Percentiles rank a stretch among this genome's conserved stretches.
phyloP scores from a whole-genome alignment of 2,888 invertebrate genomes.

The Allacma fusca region DNA sequence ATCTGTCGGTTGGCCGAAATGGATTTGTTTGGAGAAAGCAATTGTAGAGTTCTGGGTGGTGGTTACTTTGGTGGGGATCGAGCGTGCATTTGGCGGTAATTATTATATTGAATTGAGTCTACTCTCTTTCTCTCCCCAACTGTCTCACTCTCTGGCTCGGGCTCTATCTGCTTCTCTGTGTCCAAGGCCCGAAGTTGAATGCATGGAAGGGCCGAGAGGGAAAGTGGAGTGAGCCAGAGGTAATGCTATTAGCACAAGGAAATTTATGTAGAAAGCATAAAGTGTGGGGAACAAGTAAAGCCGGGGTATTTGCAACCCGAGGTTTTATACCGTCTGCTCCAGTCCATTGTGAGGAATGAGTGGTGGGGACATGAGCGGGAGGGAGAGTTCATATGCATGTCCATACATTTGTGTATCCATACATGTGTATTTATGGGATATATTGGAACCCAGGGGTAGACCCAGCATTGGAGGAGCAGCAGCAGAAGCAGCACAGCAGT shows the following conservation, averaged over 20 bases:
- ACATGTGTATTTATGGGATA: neutral
- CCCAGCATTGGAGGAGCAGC: no score
- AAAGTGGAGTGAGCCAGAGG: slow-evolving; percentile 13
- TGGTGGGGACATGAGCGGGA: neutral
- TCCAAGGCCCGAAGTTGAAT: no score
- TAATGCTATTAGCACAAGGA: slow-evolving; percentile 37
- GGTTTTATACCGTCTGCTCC: slow-evolving; percentile 3
- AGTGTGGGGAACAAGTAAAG: slow-evolving; percentile 31
- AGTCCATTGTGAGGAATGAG: slow-evolving; percentile 29
- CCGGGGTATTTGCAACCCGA: slow-evolving; percentile 6
- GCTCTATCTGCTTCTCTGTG: no score
- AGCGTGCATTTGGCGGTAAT: slow-evolving; percentile 32
- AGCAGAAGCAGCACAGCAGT: no score
- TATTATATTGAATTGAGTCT: slow-evolving; percentile 33
- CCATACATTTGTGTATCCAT: neutral
- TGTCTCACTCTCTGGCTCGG: neutral
- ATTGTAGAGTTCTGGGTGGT: slow-evolving; percentile 4
- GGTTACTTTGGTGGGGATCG: slow-evolving; percentile 27
- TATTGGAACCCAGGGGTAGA: neutral
- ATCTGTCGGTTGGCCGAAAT: slow-evolving; percentile 2
- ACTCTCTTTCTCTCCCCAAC: neutral
- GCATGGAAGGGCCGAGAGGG: neutral
- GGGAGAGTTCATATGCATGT: neutral
- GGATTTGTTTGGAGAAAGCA: slow-evolving; percentile 17
- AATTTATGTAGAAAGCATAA: slow-evolving; percentile 40